phyloP scores from a whole-genome alignment of 1,140 invertebrate genomes.

The Rhyacophila brunnea region DNA sequence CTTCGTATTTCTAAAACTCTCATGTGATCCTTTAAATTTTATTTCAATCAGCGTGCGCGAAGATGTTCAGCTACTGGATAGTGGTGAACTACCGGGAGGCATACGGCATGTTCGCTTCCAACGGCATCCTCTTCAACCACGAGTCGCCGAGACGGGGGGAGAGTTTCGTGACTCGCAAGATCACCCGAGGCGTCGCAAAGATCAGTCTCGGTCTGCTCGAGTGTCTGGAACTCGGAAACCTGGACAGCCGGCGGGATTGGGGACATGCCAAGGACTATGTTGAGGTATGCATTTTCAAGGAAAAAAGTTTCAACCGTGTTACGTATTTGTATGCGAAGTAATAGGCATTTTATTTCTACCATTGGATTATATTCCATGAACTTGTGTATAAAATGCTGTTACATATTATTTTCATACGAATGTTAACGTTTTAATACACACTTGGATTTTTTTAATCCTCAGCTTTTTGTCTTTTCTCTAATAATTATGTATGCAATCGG shows the following conservation, averaged over 20 bases:
- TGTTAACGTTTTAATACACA: too few relatives aligned
- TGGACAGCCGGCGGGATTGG: conserved; percentile 97
- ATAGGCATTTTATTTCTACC: too few relatives aligned
- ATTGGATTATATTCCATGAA: too few relatives aligned
- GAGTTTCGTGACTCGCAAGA: conserved; percentile 99
- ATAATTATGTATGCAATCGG: too few relatives aligned
- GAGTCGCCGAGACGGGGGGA: conserved; percentile 97
- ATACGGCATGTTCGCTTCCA: conserved; percentile 96
- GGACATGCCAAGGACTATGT: conserved; percentile 99
- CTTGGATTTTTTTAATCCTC: too few relatives aligned
- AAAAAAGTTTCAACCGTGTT: too few relatives aligned
- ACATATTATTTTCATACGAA: too few relatives aligned
- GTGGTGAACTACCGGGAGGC: conserved; percentile 98
- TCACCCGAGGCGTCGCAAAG: conserved; percentile 96
- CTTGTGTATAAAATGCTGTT: too few relatives aligned
- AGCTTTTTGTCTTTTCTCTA: too few relatives aligned
- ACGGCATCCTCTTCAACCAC: conserved; percentile 99
- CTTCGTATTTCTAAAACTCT: too few relatives aligned
- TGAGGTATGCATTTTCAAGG: conserved; percentile 73
- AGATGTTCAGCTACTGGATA: conserved; percentile 99
- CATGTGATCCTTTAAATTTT: not conserved
- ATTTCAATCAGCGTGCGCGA: conserved; percentile 83
- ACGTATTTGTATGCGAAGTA: too few relatives aligned
- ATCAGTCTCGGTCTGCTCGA: conserved; percentile 87
- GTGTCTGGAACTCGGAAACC: conserved; percentile 88